phyloP scores from a whole-genome alignment of 2,888 invertebrate genomes.

The Agrochola lota region DNA sequence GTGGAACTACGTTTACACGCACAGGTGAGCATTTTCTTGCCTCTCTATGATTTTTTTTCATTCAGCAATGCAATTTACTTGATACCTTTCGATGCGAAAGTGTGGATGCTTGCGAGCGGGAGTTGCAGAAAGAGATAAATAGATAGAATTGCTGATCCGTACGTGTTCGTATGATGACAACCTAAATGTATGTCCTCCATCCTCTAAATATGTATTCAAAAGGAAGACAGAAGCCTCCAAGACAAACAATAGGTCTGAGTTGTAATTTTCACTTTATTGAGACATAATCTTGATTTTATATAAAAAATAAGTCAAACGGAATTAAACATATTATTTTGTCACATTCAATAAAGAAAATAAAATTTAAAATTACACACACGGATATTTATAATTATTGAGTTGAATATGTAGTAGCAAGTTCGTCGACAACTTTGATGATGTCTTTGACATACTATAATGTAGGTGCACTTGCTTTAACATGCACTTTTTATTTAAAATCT shows the following conservation, averaged over 20 bases:
- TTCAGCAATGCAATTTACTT: neutral
- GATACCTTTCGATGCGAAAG: neutral
- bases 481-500: conserved; percentile 31
- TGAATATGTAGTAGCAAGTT: conserved; percentile 16
- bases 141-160: neutral
- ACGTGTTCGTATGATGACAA: neutral
- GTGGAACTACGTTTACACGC: too few relatives aligned
- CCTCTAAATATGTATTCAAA: neutral
- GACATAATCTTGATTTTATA: conserved; percentile 64
- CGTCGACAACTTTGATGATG: conserved; percentile 9
- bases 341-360: conserved; percentile 46
- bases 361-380: conserved; percentile 43
- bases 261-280: conserved; percentile 60
- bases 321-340: conserved; percentile 31
- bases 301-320: conserved; percentile 57
- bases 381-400: conserved; percentile 11
- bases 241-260: conserved; percentile 29
- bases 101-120: neutral
- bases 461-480: conserved; percentile 10
- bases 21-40: neutral
- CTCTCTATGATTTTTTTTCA: neutral
- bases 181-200: neutral
- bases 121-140: neutral
- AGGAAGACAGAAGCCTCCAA: neutral
- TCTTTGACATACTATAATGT: conserved; percentile 15